Evolutionary conservation across 2,888 invertebrate genomes (phyloP), one percentile per base, ranked within the genome.

Genomic region (Cryptocephalus moraei): DNA sequence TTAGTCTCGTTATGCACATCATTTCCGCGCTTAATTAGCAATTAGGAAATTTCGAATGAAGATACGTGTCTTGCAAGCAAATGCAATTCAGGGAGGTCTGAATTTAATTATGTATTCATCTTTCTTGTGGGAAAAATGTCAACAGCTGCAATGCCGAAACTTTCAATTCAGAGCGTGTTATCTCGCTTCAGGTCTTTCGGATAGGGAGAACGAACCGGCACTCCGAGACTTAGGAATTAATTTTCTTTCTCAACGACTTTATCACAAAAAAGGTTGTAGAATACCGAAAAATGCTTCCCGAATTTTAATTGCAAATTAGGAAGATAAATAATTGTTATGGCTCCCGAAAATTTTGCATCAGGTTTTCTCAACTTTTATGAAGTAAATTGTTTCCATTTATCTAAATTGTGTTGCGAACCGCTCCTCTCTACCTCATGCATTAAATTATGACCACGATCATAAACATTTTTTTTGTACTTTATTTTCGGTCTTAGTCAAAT

Each of bases 71-170:
- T 22, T 22, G 22, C 22, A 22, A 22, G 22, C 22, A 58, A 60
- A 59, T 59, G 56, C 58, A 60, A 61, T 57, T 51, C 56, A 58
- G 58, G 58, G 57, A 57, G 57, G 54, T 55, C 54, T 57, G 57
- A 60, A 62, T 61, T 60, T 58, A 61, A 63, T 62, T 63, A 62
- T 57, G 56, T 60, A 62, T 62, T 63, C 62, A 61, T 61, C 57
- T 54, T 57, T 52, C 56, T 60, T 56, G 59, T 58, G 58, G 56
- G 59, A 61, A 61, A 63, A 62, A 60, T 62, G 61, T 58, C 63
- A 61, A 60, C 63, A 59, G 60, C 61, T 62, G 63, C 59, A 60
- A 54, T 58, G 57, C 56, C 53, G 55, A 60, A 60, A 61, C 54
- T 61, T 62, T 56, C 59, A 60, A 62, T 62, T 62, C 58, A 55